A percentile compares a stretch with the other conserved stretches of the same genome.
Conservation (phyloP, 2,888 invertebrate species). For the Chydorus sphaericus region DNA sequence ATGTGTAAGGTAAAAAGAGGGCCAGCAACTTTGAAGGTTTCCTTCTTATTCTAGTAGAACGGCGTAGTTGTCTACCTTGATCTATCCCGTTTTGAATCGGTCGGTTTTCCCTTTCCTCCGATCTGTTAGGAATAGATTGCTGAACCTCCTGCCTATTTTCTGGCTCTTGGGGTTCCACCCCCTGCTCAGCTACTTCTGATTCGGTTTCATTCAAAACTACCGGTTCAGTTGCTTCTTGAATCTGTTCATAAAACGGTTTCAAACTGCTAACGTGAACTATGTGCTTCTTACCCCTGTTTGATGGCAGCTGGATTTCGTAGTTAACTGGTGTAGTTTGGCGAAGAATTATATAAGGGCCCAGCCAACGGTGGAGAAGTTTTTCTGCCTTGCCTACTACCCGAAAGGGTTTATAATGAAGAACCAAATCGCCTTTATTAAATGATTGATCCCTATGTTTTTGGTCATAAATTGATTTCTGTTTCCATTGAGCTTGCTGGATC, state of each 20-base stretch:
- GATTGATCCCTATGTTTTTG: neutral
- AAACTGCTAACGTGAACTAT: neutral
- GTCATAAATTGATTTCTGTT: neutral
- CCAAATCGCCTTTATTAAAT: neutral
- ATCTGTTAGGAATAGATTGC: too few species aligned
- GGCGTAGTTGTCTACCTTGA: too few species aligned
- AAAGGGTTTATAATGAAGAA: neutral
- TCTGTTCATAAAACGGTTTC: neutral
- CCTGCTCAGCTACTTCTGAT: too few species aligned
- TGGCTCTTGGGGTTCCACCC: too few species aligned
- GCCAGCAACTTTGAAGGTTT: neutral
- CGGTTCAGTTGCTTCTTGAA: too few species aligned
- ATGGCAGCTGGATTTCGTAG: neutral
- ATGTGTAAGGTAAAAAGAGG: neutral
- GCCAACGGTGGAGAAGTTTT: neutral
- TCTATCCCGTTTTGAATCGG: too few species aligned
- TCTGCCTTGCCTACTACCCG: neutral
- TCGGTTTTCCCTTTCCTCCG: too few species aligned
- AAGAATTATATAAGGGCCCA: neutral
- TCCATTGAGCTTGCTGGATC: neutral
- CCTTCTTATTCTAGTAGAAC: too few species aligned
- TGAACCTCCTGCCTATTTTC: too few species aligned
- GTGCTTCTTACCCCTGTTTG: neutral
- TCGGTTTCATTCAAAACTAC: too few species aligned
- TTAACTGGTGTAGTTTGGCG: neutral